Base-by-base conservation (phyloP, 2,888 invertebrate genomes). In the Sphaerophoria rueppellii region DNA sequence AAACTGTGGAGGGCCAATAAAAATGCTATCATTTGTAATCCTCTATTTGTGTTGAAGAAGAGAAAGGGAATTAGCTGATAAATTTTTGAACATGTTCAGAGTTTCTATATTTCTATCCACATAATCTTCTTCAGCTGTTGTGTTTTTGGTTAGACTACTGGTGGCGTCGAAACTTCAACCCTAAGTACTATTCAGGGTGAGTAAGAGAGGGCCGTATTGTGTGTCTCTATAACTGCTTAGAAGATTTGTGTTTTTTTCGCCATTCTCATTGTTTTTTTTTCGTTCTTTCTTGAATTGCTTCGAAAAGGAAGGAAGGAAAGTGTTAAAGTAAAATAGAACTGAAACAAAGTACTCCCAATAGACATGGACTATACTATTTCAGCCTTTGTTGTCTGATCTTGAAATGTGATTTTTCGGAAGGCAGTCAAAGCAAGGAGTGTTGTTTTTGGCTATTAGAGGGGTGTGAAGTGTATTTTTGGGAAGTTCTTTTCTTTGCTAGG, bases 1-100 rank as follows among this genome's bases (percentile, higher is more conserved):
- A 79, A 83, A 71, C 75, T 79, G 78, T 65, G 78, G 74, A 61
- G 79, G 71, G 67, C 79, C 78, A 79, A 79, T 79, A 83, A 83
- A 79, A 83, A 74, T 83, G 75, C 78, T 79, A 83, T 75, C 78
- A 70, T 60, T 24, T 74, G 65, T 74, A 82, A 77, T 52, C 58
- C 72, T 61, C 69, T 73, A 35, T 63, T 57, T 55, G 43, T 4
- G n/a, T 16, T 35, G 48, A 5, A 9, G n/a, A 12, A 9, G 9
- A 9, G n/a, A 14, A 14, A 7, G 11, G 6, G 48, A 70, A 43
- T 24, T 24, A 60, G 65, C 54, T 65, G 52, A 83, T 71, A 78
- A 48, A 78, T 83, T 79, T 83, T 74, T 70, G 40, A 74, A 57
- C 74, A 69, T 73, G 74, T 78, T 83, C 71, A 75, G 74, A 71